Evolutionary conservation across 2,113 vertebrate species (phyloP).

Genomic region (Triplophysa dalaica): DNA sequence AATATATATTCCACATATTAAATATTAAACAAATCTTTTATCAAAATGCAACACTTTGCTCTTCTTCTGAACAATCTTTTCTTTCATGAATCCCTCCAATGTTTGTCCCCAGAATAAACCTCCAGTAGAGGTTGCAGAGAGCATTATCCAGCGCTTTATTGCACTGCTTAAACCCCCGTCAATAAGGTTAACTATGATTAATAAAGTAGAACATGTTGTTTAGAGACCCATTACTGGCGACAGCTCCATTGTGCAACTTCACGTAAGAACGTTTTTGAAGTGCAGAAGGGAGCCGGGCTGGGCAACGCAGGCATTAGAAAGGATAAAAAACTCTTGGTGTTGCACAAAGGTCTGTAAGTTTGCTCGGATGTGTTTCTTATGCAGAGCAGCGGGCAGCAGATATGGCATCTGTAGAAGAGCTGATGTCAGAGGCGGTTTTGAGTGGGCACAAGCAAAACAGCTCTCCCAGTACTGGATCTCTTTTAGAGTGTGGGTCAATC

Average conservation of each 20-base stretch:
- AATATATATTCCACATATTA: no score
- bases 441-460: not conserved
- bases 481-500: no score
- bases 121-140: conserved; percentile 48
- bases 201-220: conserved; percentile 81
- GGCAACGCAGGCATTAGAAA: conserved; percentile 36
- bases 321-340: conserved; percentile 68
- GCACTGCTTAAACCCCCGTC: conserved; percentile 70
- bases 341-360: conserved; percentile 60
- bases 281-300: conserved; percentile 49
- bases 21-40: no score
- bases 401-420: not conserved
- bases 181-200: conserved; percentile 77
- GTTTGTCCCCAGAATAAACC: no score
- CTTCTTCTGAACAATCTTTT: no score
- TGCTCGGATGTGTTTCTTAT: conserved; percentile 50
- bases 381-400: conserved; percentile 37
- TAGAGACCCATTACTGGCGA: conserved; percentile 75
- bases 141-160: conserved; percentile 56
- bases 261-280: conserved; percentile 56
- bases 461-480: conserved; percentile 27
- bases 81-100: not conserved
- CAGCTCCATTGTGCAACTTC: conserved; percentile 69
- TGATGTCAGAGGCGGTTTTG: not conserved
- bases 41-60: not conserved